Percentiles rank a stretch among this genome's conserved stretches.
Conservation (phyloP, 2,888 invertebrate genomes). For the Rugalucina vietnamica region DNA sequence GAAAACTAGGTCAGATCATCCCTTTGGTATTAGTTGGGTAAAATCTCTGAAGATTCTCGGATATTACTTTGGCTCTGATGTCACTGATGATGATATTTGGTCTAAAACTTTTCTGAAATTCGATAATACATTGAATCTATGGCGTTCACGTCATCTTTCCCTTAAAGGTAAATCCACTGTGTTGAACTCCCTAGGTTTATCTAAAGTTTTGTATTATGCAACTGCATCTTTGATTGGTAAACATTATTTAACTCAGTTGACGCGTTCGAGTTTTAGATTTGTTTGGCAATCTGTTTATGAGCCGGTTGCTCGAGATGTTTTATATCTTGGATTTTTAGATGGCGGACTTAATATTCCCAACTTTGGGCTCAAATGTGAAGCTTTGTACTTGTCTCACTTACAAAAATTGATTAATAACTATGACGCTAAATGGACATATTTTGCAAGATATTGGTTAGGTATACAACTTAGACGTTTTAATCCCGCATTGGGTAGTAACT, state of each 20-base stretch:
- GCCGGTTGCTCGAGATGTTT: background rate
- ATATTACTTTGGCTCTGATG: background rate
- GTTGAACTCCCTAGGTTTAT: slow-evolving; percentile 37
- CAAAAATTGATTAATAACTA: slow-evolving; percentile 27
- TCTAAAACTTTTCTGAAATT: background rate
- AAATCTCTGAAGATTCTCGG: background rate
- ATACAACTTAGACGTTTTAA: background rate
- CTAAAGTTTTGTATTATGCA: slow-evolving; percentile 36
- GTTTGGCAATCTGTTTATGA: slow-evolving; percentile 36
- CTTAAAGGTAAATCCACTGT: background rate
- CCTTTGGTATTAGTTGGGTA: slow-evolving; percentile 46
- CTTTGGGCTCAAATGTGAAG: slow-evolving; percentile 28
- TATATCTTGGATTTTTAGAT: slow-evolving; percentile 20
- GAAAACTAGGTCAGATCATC: slow-evolving; percentile 57
- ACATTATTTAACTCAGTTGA: slow-evolving; percentile 26
- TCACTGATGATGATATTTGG: background rate
- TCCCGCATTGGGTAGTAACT: background rate
- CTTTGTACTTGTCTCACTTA: slow-evolving; percentile 32
- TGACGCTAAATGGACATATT: slow-evolving; percentile 17
- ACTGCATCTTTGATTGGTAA: slow-evolving; percentile 16
- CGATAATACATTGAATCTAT: background rate
- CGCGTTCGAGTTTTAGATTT: slow-evolving; percentile 39
- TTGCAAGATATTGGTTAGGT: slow-evolving; percentile 41
- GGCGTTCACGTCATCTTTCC: background rate
- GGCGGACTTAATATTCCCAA: slow-evolving; percentile 43